phyloP scores from a whole-genome alignment of 2,888 invertebrate genomes.

The Tetranychus piercei region DNA sequence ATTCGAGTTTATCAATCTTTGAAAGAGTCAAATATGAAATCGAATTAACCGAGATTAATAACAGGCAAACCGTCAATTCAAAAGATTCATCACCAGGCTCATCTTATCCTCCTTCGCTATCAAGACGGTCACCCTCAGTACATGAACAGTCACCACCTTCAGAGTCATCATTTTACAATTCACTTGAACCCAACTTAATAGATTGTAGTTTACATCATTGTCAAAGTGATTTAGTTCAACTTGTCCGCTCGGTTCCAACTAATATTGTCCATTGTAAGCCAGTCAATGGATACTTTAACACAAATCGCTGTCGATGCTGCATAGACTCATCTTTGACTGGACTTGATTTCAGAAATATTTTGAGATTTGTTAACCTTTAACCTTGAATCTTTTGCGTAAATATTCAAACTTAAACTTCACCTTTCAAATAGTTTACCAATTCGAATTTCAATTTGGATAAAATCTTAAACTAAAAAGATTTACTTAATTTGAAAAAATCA shows the following conservation, averaged over 20 bases:
- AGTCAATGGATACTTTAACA: background rate
- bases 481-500: no score
- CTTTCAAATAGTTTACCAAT: background rate
- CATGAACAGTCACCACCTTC: background rate
- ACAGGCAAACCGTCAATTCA: background rate
- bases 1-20: background rate
- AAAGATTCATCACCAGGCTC: background rate
- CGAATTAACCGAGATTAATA: background rate
- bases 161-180: background rate
- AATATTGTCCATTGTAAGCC: background rate
- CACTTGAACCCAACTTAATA: background rate
- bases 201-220: background rate
- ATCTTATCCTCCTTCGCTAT: background rate
- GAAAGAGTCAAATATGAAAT: constrained; percentile 8
- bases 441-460: no score
- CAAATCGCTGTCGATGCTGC: background rate
- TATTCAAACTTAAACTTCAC: background rate
- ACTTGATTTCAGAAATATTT: background rate
- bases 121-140: background rate
- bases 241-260: background rate
- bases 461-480: no score
- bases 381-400: background rate
- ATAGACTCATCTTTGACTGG: background rate
- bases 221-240: background rate
- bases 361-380: background rate